These are phyloP conservation scores for Pseudoatta argentina DNA, from an alignment of 1,140 invertebrate species.

Conservation along the genomic window DNA sequence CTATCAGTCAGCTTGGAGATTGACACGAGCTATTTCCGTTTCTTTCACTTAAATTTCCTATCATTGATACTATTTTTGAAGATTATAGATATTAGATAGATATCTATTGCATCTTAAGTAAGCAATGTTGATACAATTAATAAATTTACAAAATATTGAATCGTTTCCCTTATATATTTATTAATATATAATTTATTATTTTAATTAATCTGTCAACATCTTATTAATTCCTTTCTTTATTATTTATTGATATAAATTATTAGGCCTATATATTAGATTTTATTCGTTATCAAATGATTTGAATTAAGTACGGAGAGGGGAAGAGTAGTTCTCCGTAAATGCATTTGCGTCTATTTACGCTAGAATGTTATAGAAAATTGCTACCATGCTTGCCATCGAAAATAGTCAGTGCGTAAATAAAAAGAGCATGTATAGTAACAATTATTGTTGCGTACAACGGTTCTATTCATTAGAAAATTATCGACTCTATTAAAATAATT, in stretches of 20 bases:
- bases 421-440: slow-evolving; percentile 37
- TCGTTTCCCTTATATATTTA: background rate
- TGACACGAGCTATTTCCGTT: background rate
- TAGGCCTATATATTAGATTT: background rate
- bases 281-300: background rate
- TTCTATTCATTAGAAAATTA: slow-evolving; percentile 3
- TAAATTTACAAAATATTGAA: background rate
- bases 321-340: background rate
- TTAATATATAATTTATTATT: too few species aligned
- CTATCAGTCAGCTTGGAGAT: background rate
- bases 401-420: slow-evolving; percentile 63
- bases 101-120: background rate
- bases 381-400: slow-evolving; percentile 38
- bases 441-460: slow-evolving; percentile 47
- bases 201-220: background rate
- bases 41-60: background rate
- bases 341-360: slow-evolving; percentile 30
- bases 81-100: background rate
- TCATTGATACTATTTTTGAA: background rate
- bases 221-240: too few species aligned
- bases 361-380: slow-evolving; percentile 50
- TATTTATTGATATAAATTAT: background rate
- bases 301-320: background rate
- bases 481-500: background rate
- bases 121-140: background rate